Evolutionary conservation across 2,888 invertebrate genomes (phyloP), one percentile per base, ranked within the genome.

Genomic region (Tachystola acroxantha): DNA sequence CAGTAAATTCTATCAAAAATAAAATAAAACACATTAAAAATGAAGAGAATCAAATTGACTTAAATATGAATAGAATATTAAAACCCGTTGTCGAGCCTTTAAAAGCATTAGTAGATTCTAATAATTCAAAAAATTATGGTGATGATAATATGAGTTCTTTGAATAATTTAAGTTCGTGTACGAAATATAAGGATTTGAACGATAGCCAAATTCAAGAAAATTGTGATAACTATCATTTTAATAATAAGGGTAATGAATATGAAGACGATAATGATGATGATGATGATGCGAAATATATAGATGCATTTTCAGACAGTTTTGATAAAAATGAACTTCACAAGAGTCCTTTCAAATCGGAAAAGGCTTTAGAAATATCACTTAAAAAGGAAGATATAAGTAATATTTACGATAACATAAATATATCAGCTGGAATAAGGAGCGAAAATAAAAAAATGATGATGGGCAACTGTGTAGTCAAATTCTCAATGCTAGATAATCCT

Each of bases 371-470:
- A 12, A 32, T 5, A 20, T 6, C 11, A 9, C 19, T 32, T 5
- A 3, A 20, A 3, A n/a, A 32, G 3, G 11, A 12, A 6, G 11
- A 32, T 20, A 32, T 20, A 2, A 5, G 7, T 10, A 20, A n/a
- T 7, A 29, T 41, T 26, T 24, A 24, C 9, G 24, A 9, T 24
- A 22, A 19, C 11, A 29, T 35, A 9, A 39, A 42, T 27, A 13
- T 39, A 16, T 34, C 38, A 9, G 38, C 34, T 29, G 42, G 42
- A 2, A 27, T 42, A 13, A 27, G 42, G 10, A 36, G 28, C 9
- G 32, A 36, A 6, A 25, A 38, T 22, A 34, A 35, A 2, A 36
- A 32, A 7, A 12, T 41, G 10, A 16, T 37, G 26, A 37, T 44
- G 30, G 41, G 44, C 22, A 44, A 39, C 27, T 12, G 10, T 9